phyloP scores from a whole-genome alignment of 2,888 invertebrate species.

The Ormyrus pomaceus region DNA sequence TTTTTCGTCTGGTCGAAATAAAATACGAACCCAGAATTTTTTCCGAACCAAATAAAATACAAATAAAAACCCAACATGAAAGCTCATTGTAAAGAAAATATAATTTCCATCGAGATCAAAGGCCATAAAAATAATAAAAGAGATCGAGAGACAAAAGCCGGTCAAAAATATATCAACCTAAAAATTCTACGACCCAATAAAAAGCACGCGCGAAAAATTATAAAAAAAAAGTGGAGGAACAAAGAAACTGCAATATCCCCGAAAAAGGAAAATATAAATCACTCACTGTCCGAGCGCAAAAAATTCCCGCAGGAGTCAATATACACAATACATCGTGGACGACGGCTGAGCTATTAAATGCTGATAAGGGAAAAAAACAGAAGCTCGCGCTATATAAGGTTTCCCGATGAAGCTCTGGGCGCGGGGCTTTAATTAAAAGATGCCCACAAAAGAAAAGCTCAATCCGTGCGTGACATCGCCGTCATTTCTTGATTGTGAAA shows the following conservation, averaged over 20 bases:
- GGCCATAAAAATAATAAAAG: slow-evolving; percentile 7
- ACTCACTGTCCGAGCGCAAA: no score
- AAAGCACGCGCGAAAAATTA: neutral
- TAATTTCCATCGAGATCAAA: neutral
- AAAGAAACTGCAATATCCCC: no score
- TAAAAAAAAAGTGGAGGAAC: neutral
- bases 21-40: no score
- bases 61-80: no score
- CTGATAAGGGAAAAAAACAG: no score
- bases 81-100: no score
- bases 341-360: no score
- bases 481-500: slow-evolving; percentile 3
- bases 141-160: neutral
- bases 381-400: slow-evolving; percentile 9
- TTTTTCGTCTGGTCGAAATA: no score
- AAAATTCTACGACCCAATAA: slow-evolving; percentile 1
- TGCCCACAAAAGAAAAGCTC: neutral
- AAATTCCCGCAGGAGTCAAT: no score
- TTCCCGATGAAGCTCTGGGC: slow-evolving; percentile 32
- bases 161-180: neutral
- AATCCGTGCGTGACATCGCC: slow-evolving; percentile 6
- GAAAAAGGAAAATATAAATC: no score
- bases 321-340: no score
- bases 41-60: no score
- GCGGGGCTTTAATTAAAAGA: slow-evolving; percentile 39